Base-by-base conservation (phyloP, 2,113 vertebrate species). In the Perca schrenkii region DNA sequence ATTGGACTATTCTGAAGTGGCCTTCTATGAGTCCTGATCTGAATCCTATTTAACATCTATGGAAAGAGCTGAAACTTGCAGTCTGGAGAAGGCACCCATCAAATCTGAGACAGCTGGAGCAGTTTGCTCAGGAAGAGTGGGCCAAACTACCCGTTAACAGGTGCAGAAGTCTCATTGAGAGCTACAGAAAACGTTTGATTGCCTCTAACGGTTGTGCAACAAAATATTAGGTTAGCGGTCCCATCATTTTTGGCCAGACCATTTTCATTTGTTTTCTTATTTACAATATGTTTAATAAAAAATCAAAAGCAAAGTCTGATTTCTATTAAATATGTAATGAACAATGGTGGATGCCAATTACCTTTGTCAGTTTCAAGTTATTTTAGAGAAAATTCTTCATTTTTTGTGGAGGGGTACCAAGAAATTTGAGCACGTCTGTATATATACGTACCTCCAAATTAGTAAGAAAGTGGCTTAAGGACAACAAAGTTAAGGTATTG, bases 21-120 rank as follows among this genome's bases (percentile, higher is more conserved):
- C 47, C 63, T 63, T 65, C 25, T 73, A 12, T 19, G 16, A 40
- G 21, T 16, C 14, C 25, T 66, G 66, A 25, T 49, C 36, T 64
- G 25, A 57, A 57, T 72, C 53, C 25, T 25, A 17, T 25, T 17
- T 11, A 57, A 56, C 58, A 47, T 69, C 49, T 63, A 2, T 56
- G 8, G 28, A 63, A 50, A 19, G 54, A 67, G 54, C 74, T 36
- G 62, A 54, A 22, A 69, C 56, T 4, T 47, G 52, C n/a, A 40
- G 50, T 56, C 61, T 65, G 25, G 40, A 61, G 43, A 74, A 82
- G 64, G 61, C 53, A 50, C 8, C 61, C 65, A 63, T 63, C 66
- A 54, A 79, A 71, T 22, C 47, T 22, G 46, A 78, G 28, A 78
- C 53, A 50, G 25, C 74, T 77, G 53, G 58, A 71, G 3, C 22